Evolutionary conservation across 2,113 vertebrate species (phyloP).

Genomic region (Macquaria australasica): DNA sequence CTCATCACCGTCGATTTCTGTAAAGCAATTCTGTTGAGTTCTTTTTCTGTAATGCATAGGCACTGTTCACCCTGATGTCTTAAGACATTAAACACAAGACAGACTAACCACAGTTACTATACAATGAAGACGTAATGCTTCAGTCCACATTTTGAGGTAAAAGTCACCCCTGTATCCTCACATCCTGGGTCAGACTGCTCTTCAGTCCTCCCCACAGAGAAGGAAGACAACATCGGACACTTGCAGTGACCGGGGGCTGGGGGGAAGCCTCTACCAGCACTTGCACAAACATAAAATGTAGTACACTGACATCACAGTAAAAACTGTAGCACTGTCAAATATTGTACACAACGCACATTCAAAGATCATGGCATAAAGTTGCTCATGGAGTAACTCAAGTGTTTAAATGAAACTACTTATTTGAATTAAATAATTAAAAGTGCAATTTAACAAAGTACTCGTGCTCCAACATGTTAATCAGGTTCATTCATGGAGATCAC

Average conservation of each 20-base stretch:
- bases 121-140: conserved; percentile 32
- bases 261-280: conserved; percentile 4
- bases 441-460: conserved; percentile 49
- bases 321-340: conserved; percentile 53
- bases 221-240: conserved; percentile 18
- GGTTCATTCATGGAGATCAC: background rate
- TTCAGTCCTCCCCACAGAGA: background rate
- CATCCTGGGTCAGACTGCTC: conserved; percentile 4
- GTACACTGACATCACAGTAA: conserved; percentile 42
- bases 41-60: conserved; percentile 65
- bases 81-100: conserved; percentile 59
- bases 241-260: background rate
- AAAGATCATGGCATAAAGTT: conserved; percentile 51
- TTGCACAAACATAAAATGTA: conserved; percentile 30
- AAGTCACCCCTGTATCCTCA: background rate
- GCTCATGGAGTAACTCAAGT: conserved; percentile 38
- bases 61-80: conserved; percentile 76
- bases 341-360: conserved; percentile 74
- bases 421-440: conserved; percentile 62
- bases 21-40: conserved; percentile 10
- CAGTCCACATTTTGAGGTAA: conserved; percentile 1
- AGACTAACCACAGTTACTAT: conserved; percentile 46
- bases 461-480: conserved; percentile 2
- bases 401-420: conserved; percentile 12
- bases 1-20: background rate